phyloP scores from a whole-genome alignment of 2,888 invertebrate genomes.

The Trimorus sp. region DNA sequence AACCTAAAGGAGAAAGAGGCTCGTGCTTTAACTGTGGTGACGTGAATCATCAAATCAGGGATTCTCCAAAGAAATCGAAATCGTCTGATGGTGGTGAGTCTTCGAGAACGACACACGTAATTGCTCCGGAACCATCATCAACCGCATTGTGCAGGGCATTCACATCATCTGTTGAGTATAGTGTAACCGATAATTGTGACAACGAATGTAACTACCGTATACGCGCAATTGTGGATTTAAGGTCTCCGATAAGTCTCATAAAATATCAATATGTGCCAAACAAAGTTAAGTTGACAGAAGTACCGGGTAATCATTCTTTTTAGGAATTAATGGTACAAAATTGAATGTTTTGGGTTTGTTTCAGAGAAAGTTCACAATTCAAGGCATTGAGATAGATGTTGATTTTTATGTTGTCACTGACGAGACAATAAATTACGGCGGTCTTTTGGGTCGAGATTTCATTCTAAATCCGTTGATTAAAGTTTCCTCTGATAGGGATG shows the following conservation, averaged over 20 bases:
- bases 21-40: constrained; percentile 14
- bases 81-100: not conserved
- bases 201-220: not conserved
- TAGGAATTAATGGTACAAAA: not conserved
- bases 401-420: too few relatives aligned
- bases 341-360: too few relatives aligned
- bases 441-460: too few relatives aligned
- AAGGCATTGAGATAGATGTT: too few relatives aligned
- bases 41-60: not conserved
- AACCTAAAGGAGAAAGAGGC: constrained; percentile 1
- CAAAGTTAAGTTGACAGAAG: not conserved
- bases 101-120: not conserved
- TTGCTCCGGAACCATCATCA: not conserved
- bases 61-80: not conserved
- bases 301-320: not conserved
- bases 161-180: not conserved
- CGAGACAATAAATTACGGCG: too few relatives aligned
- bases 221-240: not conserved
- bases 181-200: not conserved
- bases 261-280: not conserved
- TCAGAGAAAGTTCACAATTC: too few relatives aligned
- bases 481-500: too few relatives aligned
- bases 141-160: not conserved
- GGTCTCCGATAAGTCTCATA: not conserved
- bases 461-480: too few relatives aligned